Conservation (phyloP, 1,140 invertebrate species). For the Brachionus rubens region DNA sequence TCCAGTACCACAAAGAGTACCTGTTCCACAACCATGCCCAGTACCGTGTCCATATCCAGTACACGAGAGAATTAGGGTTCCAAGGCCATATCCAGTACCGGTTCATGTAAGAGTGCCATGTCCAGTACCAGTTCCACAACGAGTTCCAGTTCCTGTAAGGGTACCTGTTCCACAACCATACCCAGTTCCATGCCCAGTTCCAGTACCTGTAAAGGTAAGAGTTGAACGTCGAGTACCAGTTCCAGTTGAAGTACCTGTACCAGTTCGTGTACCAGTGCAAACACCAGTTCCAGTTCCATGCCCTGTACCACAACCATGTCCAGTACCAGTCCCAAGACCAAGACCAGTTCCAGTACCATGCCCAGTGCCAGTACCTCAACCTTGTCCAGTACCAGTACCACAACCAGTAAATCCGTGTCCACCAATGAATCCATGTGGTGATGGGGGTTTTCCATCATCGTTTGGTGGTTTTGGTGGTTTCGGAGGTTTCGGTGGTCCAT, state of each 20-base stretch:
- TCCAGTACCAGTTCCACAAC: not conserved
- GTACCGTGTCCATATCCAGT: not conserved
- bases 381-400: not conserved
- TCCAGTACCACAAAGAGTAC: conserved; percentile 6
- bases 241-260: conserved; percentile 3
- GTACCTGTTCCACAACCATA: conserved; percentile 21
- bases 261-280: conserved; percentile 12
- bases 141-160: not conserved
- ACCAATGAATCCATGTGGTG: conserved; percentile 23
- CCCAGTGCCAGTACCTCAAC: conserved; percentile 1
- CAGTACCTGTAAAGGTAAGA: conserved; percentile 7
- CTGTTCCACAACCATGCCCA: not conserved
- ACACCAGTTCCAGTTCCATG: not conserved
- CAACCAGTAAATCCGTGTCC: too few relatives aligned
- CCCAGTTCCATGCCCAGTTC: not conserved
- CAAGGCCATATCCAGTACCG: conserved; percentile 2
- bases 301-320: conserved; percentile 5
- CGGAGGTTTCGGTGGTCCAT: not conserved
- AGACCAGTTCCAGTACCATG: not conserved
- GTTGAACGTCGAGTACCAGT: conserved; percentile 25
- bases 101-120: not conserved
- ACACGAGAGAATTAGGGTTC: not conserved
- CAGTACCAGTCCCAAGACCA: conserved; percentile 12
- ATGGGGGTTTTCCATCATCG: too few relatives aligned
- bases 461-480: not conserved